Evolutionary conservation across 1,140 invertebrate genomes (phyloP).

Genomic region (Euglossa dilemma): DNA sequence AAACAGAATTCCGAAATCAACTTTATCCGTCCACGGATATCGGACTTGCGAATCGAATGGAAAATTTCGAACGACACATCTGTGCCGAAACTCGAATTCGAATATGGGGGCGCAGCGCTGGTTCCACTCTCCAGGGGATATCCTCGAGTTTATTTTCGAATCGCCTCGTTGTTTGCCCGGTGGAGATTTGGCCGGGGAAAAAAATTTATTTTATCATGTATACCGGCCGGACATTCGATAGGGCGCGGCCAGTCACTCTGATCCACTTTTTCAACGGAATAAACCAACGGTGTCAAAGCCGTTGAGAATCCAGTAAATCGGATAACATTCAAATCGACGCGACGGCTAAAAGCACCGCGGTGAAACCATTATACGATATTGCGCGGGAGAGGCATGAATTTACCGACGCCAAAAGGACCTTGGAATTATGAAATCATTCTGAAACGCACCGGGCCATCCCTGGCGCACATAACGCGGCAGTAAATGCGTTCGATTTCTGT

Average conservation of each 20-base stretch:
- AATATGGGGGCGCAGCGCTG: background rate
- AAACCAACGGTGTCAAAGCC: constrained; percentile 47
- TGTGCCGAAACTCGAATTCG: background rate
- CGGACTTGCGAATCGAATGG: background rate
- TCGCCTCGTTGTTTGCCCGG: constrained; percentile 20
- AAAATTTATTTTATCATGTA: constrained; percentile 35
- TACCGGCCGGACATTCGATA: constrained; percentile 31
- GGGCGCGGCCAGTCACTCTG: constrained; percentile 15
- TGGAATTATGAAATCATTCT: constrained; percentile 16
- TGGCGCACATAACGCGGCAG: background rate
- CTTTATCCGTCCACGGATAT: too few species aligned
- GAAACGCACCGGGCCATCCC: background rate
- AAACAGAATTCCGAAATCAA: background rate
- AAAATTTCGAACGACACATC: background rate
- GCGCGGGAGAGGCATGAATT: background rate
- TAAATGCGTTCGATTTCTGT: constrained; percentile 4
- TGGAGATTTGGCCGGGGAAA: background rate
- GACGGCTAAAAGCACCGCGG: constrained; percentile 20
- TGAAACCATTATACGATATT: constrained; percentile 34
- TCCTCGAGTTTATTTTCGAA: constrained; percentile 27
- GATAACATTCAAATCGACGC: constrained; percentile 41
- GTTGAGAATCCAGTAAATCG: constrained; percentile 35
- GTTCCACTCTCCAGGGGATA: constrained; percentile 9
- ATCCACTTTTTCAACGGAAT: constrained; percentile 37
- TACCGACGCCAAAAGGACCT: background rate